phyloP scores from a whole-genome alignment of 2,797 vertebrate species.

The Clarias platycephalus region DNA sequence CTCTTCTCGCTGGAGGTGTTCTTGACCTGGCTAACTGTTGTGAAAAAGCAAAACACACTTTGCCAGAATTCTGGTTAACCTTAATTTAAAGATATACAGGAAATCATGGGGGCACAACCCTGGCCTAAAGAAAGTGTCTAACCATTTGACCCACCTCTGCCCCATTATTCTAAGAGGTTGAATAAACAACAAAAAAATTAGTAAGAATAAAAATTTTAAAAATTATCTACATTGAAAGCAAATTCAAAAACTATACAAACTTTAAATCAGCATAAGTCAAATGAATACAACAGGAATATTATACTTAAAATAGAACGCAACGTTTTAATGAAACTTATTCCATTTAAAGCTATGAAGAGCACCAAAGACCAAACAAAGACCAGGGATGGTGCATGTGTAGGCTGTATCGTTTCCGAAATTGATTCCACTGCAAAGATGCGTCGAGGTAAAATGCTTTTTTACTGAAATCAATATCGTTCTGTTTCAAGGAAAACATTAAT shows the following conservation, averaged over 20 bases:
- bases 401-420: neutral
- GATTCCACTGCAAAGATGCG: neutral
- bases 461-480: constrained; percentile 5
- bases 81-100: no score
- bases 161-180: neutral
- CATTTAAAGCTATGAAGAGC: neutral
- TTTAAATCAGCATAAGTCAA: neutral
- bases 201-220: neutral
- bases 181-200: neutral
- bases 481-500: constrained; percentile 12
- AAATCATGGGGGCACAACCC: no score
- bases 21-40: no score
- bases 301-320: neutral
- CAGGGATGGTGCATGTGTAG: neutral
- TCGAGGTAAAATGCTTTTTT: constrained; percentile 10
- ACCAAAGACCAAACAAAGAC: neutral
- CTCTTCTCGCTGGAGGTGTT: neutral
- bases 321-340: neutral
- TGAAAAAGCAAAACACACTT: no score
- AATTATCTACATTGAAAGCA: neutral
- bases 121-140: no score
- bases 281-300: neutral
- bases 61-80: no score
- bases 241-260: neutral
- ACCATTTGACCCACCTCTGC: no score